Evolutionary conservation across 2,113 vertebrate species (phyloP).

Genomic region (Arizona elegans): DNA sequence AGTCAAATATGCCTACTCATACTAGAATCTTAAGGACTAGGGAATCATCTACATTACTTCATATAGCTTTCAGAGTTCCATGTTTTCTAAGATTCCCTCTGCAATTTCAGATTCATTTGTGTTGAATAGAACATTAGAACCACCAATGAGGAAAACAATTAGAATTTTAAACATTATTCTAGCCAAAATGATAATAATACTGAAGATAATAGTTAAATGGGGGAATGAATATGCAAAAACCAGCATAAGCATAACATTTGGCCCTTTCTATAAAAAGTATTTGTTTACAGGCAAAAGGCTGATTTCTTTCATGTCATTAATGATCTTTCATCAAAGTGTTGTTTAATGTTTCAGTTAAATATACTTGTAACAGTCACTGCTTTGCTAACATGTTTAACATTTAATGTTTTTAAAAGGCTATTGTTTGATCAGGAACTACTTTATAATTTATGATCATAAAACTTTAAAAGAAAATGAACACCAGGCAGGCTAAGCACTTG

Average conservation of each 20-base stretch:
- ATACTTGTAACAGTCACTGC: background rate
- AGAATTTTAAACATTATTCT: background rate
- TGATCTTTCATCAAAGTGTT: constrained; percentile 4
- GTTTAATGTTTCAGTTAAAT: constrained; percentile 15
- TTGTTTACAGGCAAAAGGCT: constrained; percentile 13
- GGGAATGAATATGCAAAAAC: background rate
- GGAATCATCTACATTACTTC: background rate
- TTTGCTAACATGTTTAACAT: constrained; percentile 6
- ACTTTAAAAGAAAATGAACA: background rate
- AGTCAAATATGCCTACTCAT: background rate
- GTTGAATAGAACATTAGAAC: background rate
- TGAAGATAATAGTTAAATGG: constrained; percentile 10
- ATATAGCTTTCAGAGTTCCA: background rate
- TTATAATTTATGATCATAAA: constrained; percentile 1
- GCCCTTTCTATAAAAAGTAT: constrained; percentile 7
- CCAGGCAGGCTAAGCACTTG: background rate
- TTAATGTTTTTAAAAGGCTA: background rate
- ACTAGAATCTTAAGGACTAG: background rate
- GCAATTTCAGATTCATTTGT: background rate
- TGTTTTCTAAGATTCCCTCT: background rate
- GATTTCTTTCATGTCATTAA: constrained; percentile 8
- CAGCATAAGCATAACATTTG: constrained; percentile 13
- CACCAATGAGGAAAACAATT: background rate
- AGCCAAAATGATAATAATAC: background rate
- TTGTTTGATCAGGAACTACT: constrained; percentile 5